Evolutionary conservation across 2,797 vertebrate genomes (phyloP).

Genomic region (Neostethus bicornis): DNA sequence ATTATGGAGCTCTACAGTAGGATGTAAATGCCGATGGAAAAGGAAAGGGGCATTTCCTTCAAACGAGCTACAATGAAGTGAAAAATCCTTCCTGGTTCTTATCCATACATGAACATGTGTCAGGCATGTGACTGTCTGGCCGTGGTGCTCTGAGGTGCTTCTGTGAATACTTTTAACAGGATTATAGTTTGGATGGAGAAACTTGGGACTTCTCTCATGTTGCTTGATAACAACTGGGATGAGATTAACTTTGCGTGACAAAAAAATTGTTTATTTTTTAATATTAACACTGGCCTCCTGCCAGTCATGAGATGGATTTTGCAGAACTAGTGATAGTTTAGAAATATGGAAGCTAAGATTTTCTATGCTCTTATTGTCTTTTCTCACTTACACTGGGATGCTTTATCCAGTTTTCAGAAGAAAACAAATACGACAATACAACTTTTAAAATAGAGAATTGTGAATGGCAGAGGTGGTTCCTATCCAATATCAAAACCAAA

Average conservation of each 20-base stretch:
- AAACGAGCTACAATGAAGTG: constrained; percentile 76
- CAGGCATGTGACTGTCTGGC: constrained; percentile 25
- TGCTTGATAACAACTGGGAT: constrained; percentile 16
- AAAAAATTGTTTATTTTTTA: not conserved
- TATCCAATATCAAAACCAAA: no score
- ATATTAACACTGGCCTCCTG: no score
- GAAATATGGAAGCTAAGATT: no score
- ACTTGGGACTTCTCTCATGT: constrained; percentile 5
- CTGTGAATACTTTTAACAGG: constrained; percentile 21
- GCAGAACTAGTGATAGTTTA: no score
- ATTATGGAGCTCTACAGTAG: constrained; percentile 73
- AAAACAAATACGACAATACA: no score
- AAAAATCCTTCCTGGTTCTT: constrained; percentile 64
- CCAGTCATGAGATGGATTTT: no score
- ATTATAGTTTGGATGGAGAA: constrained; percentile 31
- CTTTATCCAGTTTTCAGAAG: no score
- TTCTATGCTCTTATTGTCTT: no score
- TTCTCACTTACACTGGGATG: no score
- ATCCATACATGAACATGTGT: constrained; percentile 20
- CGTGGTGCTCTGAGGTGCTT: constrained; percentile 25
- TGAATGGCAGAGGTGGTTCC: no score
- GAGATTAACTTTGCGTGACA: not conserved
- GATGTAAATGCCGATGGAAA: constrained; percentile 76
- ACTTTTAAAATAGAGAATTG: no score
- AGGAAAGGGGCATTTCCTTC: constrained; percentile 75